Conservation (phyloP, 2,888 invertebrate species). For the Enchytraeus crypticus region DNA sequence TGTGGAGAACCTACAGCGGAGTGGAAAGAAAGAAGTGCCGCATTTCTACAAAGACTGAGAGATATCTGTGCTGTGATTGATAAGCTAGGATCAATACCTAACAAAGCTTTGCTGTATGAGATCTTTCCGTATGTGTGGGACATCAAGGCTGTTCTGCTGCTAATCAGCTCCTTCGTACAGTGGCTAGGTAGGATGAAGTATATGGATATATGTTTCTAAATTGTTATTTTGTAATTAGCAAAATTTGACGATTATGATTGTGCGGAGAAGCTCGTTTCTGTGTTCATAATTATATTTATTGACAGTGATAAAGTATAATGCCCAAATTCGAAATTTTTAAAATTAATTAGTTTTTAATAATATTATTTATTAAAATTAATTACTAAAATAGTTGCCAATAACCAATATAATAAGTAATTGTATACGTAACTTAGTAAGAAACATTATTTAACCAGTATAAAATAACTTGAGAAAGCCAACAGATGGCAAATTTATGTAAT, state of each 20-base stretch:
- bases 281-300: neutral
- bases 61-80: constrained; percentile 10
- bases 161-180: constrained; percentile 78
- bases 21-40: neutral
- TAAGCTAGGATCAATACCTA: constrained; percentile 37
- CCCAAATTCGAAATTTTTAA: too few relatives aligned
- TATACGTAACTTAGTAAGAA: too few relatives aligned
- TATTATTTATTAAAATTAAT: too few relatives aligned
- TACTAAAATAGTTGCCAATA: too few relatives aligned
- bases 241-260: neutral
- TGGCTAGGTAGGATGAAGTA: constrained; percentile 69
- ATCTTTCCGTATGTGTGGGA: constrained; percentile 93
- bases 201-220: neutral
- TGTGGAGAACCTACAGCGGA: too few relatives aligned
- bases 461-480: too few relatives aligned
- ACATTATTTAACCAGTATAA: too few relatives aligned
- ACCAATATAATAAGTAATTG: too few relatives aligned
- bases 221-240: neutral
- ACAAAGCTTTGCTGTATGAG: constrained; percentile 71
- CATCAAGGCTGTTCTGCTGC: constrained; percentile 75
- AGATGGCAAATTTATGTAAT: too few relatives aligned
- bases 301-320: too few relatives aligned
- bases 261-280: neutral
- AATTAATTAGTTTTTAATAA: too few relatives aligned
- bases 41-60: neutral